A percentile compares a stretch with the other conserved stretches of the same genome.
Conservation (phyloP, 2,888 invertebrate genomes). For the Autographa pulchrina region DNA sequence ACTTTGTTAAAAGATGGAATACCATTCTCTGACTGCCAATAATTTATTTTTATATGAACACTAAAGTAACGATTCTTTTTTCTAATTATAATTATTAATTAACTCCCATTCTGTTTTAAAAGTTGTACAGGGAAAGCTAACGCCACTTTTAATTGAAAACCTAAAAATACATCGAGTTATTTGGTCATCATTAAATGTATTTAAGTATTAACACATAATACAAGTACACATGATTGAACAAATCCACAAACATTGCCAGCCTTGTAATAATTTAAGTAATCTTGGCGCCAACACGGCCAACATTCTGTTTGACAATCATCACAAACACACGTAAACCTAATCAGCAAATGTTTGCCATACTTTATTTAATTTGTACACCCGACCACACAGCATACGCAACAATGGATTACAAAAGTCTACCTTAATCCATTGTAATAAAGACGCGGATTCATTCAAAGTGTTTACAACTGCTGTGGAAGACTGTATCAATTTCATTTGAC, state of each 20-base stretch:
- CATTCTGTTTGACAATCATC: conserved; percentile 42
- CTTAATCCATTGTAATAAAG: background rate
- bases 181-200: background rate
- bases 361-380: conserved; percentile 30
- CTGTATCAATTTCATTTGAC: background rate
- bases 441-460: background rate
- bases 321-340: conserved; percentile 39
- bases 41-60: no score
- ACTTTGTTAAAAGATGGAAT: no score
- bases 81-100: no score
- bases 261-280: conserved; percentile 65
- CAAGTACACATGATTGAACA: conserved; percentile 47
- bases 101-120: no score
- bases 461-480: background rate
- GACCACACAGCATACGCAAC: background rate
- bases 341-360: conserved; percentile 45
- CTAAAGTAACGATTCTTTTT: no score
- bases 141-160: background rate
- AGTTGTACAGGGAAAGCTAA: background rate
- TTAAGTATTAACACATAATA: conserved; percentile 11
- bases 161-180: background rate
- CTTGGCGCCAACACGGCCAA: conserved; percentile 54
- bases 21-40: no score
- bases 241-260: conserved; percentile 48
- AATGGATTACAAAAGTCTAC: background rate